These are phyloP conservation scores for Athrips mouffetella DNA, from an alignment of 2,888 invertebrate genomes.

Conservation along the genomic window DNA sequence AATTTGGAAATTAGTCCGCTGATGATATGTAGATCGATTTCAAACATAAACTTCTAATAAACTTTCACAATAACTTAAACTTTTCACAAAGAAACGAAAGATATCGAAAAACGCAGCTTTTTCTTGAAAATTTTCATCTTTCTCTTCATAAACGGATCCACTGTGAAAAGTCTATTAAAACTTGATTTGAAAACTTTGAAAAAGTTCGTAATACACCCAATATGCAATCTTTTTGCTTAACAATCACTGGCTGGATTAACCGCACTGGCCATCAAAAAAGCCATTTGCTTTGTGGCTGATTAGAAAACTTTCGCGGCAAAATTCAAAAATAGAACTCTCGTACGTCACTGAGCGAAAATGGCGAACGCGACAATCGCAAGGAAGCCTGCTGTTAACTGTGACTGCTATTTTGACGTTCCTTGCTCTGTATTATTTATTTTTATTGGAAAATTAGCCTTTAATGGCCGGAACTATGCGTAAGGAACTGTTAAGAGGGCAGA, in stretches of 20 bases:
- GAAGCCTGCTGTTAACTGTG: constrained; percentile 52
- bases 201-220: constrained; percentile 16
- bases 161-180: constrained; percentile 33
- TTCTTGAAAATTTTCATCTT: constrained; percentile 76
- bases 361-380: constrained; percentile 42
- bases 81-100: constrained; percentile 37
- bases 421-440: constrained; percentile 64
- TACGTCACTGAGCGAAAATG: constrained; percentile 47
- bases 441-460: constrained; percentile 73
- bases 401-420: constrained; percentile 62
- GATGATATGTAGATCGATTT: constrained; percentile 43
- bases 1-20: constrained; percentile 28
- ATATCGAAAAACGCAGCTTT: constrained; percentile 71
- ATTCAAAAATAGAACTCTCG: constrained; percentile 55
- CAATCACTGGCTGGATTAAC: constrained; percentile 38
- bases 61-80: constrained; percentile 24
- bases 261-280: constrained; percentile 38
- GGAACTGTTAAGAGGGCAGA: constrained; percentile 40
- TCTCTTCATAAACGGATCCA: constrained; percentile 68
- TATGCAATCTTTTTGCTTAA: constrained; percentile 25
- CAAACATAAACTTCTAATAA: constrained; percentile 18
- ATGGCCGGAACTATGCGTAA: constrained; percentile 58
- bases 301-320: constrained; percentile 52
- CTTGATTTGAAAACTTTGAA: constrained; percentile 22
- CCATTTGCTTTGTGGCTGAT: constrained; percentile 41